Conservation (phyloP, 2,797 vertebrate genomes). For the Phoxinus dragarum region DNA sequence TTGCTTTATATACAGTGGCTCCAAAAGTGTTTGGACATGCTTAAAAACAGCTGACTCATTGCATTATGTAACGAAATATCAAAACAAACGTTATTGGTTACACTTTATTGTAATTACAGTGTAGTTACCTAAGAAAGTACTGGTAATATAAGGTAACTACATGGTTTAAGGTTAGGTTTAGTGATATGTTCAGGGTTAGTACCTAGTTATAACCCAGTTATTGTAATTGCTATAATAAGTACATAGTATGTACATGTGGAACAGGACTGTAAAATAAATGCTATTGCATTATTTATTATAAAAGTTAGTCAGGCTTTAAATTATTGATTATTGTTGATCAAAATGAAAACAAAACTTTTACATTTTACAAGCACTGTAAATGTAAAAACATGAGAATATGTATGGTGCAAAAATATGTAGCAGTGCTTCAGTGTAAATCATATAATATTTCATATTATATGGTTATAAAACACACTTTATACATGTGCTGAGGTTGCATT, state of each 20-base stretch:
- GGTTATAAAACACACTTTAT: neutral
- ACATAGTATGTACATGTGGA: too few species aligned
- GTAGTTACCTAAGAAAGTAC: too few species aligned
- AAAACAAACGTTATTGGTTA: neutral
- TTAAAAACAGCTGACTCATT: neutral
- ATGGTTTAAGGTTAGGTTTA: too few species aligned
- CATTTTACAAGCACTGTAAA: neutral
- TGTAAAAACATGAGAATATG: neutral
- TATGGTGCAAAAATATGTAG: neutral
- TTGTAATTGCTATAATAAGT: too few species aligned
- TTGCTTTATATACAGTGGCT: neutral
- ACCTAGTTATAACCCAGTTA: too few species aligned
- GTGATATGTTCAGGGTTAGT: too few species aligned
- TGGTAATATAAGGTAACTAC: too few species aligned
- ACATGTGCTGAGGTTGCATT: constrained; percentile 2
- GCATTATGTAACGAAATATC: neutral
- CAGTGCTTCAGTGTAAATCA: neutral
- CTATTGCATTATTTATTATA: neutral
- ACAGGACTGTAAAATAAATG: too few species aligned
- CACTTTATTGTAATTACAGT: too few species aligned
- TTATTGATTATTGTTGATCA: neutral
- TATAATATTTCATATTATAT: neutral
- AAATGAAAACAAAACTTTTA: neutral
- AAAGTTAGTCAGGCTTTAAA: neutral
- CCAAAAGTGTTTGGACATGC: neutral